Evolutionary conservation across 2,113 vertebrate genomes (phyloP), one percentile per base, ranked within the genome.

Genomic region (Pollimyrus isidori): DNA sequence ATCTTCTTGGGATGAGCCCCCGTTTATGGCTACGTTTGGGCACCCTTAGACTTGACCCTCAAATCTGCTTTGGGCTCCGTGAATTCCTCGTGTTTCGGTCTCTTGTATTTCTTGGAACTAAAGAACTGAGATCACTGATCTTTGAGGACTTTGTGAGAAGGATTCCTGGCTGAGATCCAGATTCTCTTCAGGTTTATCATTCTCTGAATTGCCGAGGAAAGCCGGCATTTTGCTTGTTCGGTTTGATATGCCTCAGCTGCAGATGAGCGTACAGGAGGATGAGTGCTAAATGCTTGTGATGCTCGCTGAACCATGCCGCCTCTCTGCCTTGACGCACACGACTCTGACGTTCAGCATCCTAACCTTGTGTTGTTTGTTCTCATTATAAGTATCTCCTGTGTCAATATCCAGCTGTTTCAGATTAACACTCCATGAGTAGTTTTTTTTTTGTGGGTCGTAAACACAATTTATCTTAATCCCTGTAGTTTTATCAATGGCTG

Each of bases 391-490:
- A 80, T 83, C 88, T 87, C 89, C 89, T 89, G 49, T 90, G 83
- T 88, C 88, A 88, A 62, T 88, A 82, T 58, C 45, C 58, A 82
- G 85, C 87, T 52, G 50, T 87, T 26, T 92, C 91, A 94, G 52
- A 91, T 87, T 90, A 91, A 90, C 87, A 87, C 88, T 69, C 90
- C 91, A 91, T 89, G 91, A 91, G 87, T 88, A 69, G 87, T 50
- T 19, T 53, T 56, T 56, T 65, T 84, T 65, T 89, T 58, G 89
- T 91, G 50, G 65, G 90, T 90, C 73, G 92, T 94, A 94, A 94
- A 94, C 92, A 94, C 92, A 91, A 93, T 95, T 94, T 90, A 95
- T 95, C 94, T 93, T 92, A 93, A 94, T 94, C 92, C 91, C 53
- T 89, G 52, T 48, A 88, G 93, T 93, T 93, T 93, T 89, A 94